Conservation (phyloP, 2,888 invertebrate genomes). For the Timema cristinae region DNA sequence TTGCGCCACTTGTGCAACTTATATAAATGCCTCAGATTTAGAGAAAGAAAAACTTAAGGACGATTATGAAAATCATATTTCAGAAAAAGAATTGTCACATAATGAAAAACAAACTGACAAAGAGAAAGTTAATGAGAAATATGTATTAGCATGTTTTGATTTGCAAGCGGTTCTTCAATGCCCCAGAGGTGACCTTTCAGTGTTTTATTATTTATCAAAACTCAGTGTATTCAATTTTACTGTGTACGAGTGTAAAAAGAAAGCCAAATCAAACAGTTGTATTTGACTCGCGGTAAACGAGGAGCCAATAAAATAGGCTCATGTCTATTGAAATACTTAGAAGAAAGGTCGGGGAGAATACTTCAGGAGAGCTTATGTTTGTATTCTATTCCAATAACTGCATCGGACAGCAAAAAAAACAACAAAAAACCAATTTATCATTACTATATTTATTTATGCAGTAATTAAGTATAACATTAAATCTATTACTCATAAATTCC, state of each 20-base stretch:
- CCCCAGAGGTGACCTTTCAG: conserved; percentile 37
- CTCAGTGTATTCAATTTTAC: conserved; percentile 28
- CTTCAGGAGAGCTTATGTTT: not conserved
- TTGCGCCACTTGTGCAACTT: too few species aligned
- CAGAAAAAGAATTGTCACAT: conserved; percentile 33
- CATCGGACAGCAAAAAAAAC: conserved; percentile 33
- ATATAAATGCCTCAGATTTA: conserved; percentile 23
- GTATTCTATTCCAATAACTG: conserved; percentile 38
- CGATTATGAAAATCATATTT: conserved; percentile 33
- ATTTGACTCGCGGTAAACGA: conserved; percentile 31
- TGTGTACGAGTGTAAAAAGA: conserved; percentile 6
- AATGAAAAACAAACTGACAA: conserved; percentile 36
- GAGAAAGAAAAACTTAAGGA: conserved; percentile 33
- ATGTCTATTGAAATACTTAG: conserved; percentile 30
- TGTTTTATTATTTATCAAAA: conserved; percentile 32
- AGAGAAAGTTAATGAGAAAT: conserved; percentile 24
- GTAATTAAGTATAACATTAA: conserved; percentile 28
- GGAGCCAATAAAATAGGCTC: conserved; percentile 35
- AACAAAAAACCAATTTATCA: conserved; percentile 35
- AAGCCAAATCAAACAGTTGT: not conserved
- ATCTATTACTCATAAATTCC: conserved; percentile 34
- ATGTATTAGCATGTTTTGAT: conserved; percentile 36
- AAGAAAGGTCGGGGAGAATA: conserved; percentile 15
- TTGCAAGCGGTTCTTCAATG: conserved; percentile 39
- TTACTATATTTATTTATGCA: conserved; percentile 32